Evolutionary conservation across 2,888 invertebrate species (phyloP), one percentile per base, ranked within the genome.

Genomic region (Caenorhabditis doughertyi): DNA sequence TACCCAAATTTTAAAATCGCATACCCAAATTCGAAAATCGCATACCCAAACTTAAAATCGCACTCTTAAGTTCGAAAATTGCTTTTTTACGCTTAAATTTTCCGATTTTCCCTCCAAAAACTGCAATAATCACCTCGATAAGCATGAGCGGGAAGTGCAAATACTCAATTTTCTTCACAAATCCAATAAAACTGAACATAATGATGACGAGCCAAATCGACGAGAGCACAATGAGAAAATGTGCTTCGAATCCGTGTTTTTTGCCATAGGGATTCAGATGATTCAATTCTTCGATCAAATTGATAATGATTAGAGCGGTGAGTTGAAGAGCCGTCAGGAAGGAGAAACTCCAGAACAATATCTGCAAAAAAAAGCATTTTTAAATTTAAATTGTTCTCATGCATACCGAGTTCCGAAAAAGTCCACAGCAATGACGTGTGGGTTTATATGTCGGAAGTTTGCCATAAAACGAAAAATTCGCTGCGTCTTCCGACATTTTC

Each of bases 401-500:
- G 3, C 9, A 5, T 47, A 70, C 70, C 32, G 32, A 11, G 23
- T 56, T 47, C 7, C 16, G 9, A 2, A 70, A 32, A 32, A 60
- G 3, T 62, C 68, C 68, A 16, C 51, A 55, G 62, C 77, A 77
- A 29, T 68, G 60, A 4, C 77, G 68, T 2, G 62, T 51, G 5
- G 77, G 39, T 53, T 51, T 60, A n/a, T 42, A 53, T 3, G 32
- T 70, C 8, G 77, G 77, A 18, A 67, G 16, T 3, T 51, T 47
- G 21, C 51, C 68, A 13, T 35, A 53, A n/a, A 77, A 62, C 55
- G 60, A 68, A 53, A 68, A 68, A 53, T 68, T 60, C 8, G 62
- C 62, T 25, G n/a, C n/a, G n/a, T 25, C 35, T 60, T 77, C 70
- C 18, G 47, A 27, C 77, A 77, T 77, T 62, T 73, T 67, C n/a